Base-by-base conservation (phyloP, 2,888 invertebrate genomes). In the Octodonta nipae region DNA sequence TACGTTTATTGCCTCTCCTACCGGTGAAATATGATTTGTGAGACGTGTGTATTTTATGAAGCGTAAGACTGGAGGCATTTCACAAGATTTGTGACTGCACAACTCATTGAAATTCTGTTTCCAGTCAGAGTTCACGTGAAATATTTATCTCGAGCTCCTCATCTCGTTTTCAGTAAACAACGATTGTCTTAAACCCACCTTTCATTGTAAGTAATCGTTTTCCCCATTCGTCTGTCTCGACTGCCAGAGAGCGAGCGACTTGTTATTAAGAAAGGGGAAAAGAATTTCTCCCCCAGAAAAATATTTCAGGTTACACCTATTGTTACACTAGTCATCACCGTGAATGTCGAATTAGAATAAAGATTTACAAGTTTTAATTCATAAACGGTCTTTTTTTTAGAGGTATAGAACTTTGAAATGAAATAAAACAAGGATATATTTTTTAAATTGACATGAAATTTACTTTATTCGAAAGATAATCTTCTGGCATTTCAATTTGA, bases 201-300 rank as follows among this genome's bases (percentile, higher is more conserved):
- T 54, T 51, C 49, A 44, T 46, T 44, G 50, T 52, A 49, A 51
- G 49, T 51, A 54, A 54, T 55, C 55, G 54, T 47, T 52, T 54
- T 52, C 51, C 51, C 50, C 48, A 48, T 51, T 50, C 52, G 50
- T 50, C 54, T 53, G 53, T 54, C 54, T 51, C 47, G 50, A 47
- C 50, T 50, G 51, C 51, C 53, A 44, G 32, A 26, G 32, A 13
- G 7, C 25, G 28, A 37, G 50, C 51, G 49, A 50, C 46, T 53
- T 50, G 51, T 54, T 54, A 54, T 54, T 54, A 52, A 50, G 46
- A 49, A 35, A 36, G 40, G 49, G 50, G 51, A 46, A 50, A 51
- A 46, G 49, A 51, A 47, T 49, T 44, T 41, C 37, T 13, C 27
- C 27, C 26, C 43, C 42, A 53, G 52, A 55, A 54, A 56, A 56